Conservation (phyloP, 64 coral and sea anemone species). For the Anthopleura sola region DNA sequence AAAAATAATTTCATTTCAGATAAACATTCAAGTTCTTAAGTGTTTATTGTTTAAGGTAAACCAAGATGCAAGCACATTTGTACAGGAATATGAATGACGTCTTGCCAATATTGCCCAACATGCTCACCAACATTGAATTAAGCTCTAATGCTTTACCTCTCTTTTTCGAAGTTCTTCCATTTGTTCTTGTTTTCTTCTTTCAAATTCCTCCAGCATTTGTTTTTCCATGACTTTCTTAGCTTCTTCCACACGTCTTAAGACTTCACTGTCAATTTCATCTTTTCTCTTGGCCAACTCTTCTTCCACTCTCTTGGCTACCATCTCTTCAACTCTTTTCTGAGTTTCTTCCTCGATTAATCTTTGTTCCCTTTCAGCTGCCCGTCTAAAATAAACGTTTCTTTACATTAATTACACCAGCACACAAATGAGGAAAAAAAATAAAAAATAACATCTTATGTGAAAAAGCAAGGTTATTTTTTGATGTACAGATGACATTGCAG, state of each 20-base stretch:
- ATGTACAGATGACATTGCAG: too few species aligned
- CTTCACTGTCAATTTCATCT: constrained; percentile 97
- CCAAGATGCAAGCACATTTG: background rate
- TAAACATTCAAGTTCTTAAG: background rate
- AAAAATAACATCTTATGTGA: too few species aligned
- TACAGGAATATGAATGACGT: background rate
- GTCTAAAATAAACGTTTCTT: constrained; percentile 36
- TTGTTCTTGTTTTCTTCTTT: constrained; percentile 87
- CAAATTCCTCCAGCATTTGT: constrained; percentile 97
- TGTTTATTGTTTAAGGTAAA: too few species aligned
- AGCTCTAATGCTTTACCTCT: constrained; percentile 52
- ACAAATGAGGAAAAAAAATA: background rate
- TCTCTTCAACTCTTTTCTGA: constrained; percentile 90
- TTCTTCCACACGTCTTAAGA: constrained; percentile 88
- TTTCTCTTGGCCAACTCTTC: constrained; percentile 92
- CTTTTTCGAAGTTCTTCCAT: constrained; percentile 66
- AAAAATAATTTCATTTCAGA: background rate
- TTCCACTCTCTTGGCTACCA: constrained; percentile 91
- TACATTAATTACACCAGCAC: background rate
- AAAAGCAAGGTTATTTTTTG: too few species aligned
- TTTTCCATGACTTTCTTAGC: constrained; percentile 95
- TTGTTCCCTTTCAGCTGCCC: constrained; percentile 94
- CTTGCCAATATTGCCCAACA: background rate
- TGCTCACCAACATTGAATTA: background rate
- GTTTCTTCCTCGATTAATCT: constrained; percentile 96